These are phyloP conservation scores for Anthophora plumipes DNA, from an alignment of 2,888 invertebrate species.

Conservation along the genomic window DNA sequence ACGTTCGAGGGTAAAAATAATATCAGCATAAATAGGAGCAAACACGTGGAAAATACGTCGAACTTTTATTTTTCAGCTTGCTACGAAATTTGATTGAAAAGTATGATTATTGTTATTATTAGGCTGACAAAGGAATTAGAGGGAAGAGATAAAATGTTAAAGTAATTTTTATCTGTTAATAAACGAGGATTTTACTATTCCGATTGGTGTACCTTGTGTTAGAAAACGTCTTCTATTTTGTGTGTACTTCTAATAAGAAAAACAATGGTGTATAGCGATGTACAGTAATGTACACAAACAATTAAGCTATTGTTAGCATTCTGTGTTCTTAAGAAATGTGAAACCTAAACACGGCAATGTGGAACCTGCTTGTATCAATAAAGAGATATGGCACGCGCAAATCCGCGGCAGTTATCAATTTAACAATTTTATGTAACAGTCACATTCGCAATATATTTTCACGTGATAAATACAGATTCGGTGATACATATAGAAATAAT, in stretches of 20 bases:
- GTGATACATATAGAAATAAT: too few species aligned
- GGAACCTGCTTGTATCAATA: background rate
- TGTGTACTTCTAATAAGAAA: background rate
- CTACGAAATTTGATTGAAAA: background rate
- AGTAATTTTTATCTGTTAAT: too few species aligned
- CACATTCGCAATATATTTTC: too few species aligned
- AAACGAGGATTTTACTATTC: too few species aligned
- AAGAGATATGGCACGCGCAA: background rate
- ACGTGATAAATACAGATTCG: too few species aligned
- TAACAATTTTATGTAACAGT: too few species aligned
- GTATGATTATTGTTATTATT: background rate
- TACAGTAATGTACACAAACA: background rate
- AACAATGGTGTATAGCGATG: background rate
- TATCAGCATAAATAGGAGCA: background rate
- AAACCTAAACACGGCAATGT: background rate
- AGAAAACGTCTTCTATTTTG: too few species aligned
- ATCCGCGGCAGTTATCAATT: too few species aligned
- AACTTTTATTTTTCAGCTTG: background rate
- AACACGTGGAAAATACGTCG: background rate
- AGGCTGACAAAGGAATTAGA: background rate
- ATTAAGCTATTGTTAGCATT: background rate
- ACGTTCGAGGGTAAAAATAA: slow-evolving; percentile 12
- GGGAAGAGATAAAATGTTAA: background rate
- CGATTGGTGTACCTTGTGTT: too few species aligned
- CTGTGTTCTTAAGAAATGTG: background rate